phyloP scores from a whole-genome alignment of 1,140 invertebrate species.

The Lordiphosa collinella region DNA sequence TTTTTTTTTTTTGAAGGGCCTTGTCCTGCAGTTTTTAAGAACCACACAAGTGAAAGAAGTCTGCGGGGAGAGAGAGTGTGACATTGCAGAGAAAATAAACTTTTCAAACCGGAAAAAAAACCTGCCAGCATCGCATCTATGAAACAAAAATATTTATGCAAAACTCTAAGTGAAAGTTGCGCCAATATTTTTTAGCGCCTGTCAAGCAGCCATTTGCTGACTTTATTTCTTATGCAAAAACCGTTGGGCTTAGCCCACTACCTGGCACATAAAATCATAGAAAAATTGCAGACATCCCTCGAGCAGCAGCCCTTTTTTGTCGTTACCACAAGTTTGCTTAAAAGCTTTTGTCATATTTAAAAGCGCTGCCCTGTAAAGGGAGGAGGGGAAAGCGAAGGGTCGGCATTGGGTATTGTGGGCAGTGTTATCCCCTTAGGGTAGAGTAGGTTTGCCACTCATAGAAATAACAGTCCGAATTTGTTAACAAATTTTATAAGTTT shows the following conservation, averaged over 20 bases:
- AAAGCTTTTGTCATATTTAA: slow-evolving; percentile 56
- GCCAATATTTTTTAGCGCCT: slow-evolving; percentile 48
- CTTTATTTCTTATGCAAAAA: slow-evolving; percentile 59
- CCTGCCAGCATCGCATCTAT: slow-evolving; percentile 28
- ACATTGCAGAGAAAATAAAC: slow-evolving; percentile 64
- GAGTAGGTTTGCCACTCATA: too few relatives aligned
- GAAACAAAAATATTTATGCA: slow-evolving; percentile 69
- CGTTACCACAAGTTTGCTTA: slow-evolving; percentile 47
- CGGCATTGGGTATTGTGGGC: background rate
- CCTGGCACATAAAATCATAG: slow-evolving; percentile 15
- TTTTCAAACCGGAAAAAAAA: slow-evolving; percentile 18
- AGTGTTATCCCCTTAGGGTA: background rate
- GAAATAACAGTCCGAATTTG: background rate
- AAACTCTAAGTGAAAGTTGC: slow-evolving; percentile 51
- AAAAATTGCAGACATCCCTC: slow-evolving; percentile 4
- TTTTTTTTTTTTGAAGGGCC: slow-evolving; percentile 43
- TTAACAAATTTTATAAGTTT: background rate
- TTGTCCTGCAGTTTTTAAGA: slow-evolving; percentile 3
- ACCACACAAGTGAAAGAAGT: slow-evolving; percentile 3
- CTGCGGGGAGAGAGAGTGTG: slow-evolving; percentile 1
- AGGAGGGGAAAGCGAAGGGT: background rate
- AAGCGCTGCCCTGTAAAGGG: background rate
- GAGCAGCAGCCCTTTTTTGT: slow-evolving; percentile 13
- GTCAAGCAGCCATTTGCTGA: slow-evolving; percentile 23
- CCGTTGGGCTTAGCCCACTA: slow-evolving; percentile 6